Base-by-base conservation (phyloP, 2,797 vertebrate genomes). In the Semaprochilodus insignis region DNA sequence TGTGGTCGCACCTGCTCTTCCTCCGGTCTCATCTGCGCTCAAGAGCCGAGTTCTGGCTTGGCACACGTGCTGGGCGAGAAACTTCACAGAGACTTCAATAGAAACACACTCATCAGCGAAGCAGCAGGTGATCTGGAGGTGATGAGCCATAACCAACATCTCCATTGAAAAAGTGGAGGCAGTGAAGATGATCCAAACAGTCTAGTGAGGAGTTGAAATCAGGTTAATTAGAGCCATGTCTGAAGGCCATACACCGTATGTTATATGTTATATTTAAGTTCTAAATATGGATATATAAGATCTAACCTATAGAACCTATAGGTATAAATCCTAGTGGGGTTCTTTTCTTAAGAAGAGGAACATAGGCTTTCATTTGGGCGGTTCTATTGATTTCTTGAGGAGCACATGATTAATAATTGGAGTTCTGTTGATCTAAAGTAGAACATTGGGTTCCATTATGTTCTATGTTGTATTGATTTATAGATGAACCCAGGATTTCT, bases 1-100 rank as follows among this genome's bases (percentile, higher is more conserved):
- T 91, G 92, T 93, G 90, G 86, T 91, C 88, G 86, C 81, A 85
- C 92, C 89, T 83, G 84, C 89, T 90, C 90, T 89, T 91, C 70
- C 84, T 91, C 81, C 89, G 91, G 60, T 90, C 86, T 89, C 87
- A 91, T 91, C 91, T 83, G 90, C 74, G 76, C 67, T 57, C 71
- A 36, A 59, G 71, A 17, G 3, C 13, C 77, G 31, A 83, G 84
- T 85, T 86, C 86, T 57, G 85, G 88, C 90, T 81, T 78, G 71
- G 86, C 84, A 71, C 84, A 84, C 85, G 78, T 87, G 65, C 69
- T 51, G 70, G 23, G 77, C 66, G 81, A 85, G 75, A 88, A 87
- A 85, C 87, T 78, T 72, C 60, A 79, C 55, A 81, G 65, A 76
- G 54, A 79, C 66, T 74, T 84, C 83, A 88, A 81, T 74, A 87